Evolutionary conservation across 2,797 vertebrate genomes (phyloP).

Genomic region (Argya squamiceps): DNA sequence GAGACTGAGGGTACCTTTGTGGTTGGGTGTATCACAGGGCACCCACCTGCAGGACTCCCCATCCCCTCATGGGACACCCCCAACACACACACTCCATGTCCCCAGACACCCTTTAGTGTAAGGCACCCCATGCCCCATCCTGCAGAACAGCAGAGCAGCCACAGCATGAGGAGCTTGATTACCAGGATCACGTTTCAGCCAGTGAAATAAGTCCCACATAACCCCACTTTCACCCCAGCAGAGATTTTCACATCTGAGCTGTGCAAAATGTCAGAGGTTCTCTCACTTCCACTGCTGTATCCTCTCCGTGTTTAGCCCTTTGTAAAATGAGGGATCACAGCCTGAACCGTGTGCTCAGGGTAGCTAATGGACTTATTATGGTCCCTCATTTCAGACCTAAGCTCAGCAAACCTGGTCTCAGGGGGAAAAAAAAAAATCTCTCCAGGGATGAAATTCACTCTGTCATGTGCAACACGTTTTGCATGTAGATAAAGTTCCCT

Average conservation of each 20-base stretch:
- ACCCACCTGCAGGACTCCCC: not conserved
- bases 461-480: not conserved
- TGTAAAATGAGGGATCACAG: slow-evolving; percentile 25
- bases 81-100: fast-evolving
- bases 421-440: not conserved
- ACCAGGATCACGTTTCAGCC: not conserved
- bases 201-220: not conserved
- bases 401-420: slow-evolving; percentile 46
- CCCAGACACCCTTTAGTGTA: not conserved
- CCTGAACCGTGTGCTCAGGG: not conserved
- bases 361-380: slow-evolving; percentile 50
- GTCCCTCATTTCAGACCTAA: slow-evolving; percentile 28
- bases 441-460: not conserved
- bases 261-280: not conserved
- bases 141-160: not conserved
- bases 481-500: not conserved
- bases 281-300: not conserved
- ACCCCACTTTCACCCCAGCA: not conserved
- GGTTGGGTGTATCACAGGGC: not conserved
- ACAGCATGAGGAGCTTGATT: fast-evolving
- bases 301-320: not conserved
- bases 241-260: slow-evolving; percentile 4
- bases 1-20: not conserved
- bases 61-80: not conserved
- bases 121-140: not conserved